These are phyloP conservation scores for Lutjanus argentimaculatus DNA, from an alignment of 2,797 vertebrate species.

Conservation along the genomic window DNA sequence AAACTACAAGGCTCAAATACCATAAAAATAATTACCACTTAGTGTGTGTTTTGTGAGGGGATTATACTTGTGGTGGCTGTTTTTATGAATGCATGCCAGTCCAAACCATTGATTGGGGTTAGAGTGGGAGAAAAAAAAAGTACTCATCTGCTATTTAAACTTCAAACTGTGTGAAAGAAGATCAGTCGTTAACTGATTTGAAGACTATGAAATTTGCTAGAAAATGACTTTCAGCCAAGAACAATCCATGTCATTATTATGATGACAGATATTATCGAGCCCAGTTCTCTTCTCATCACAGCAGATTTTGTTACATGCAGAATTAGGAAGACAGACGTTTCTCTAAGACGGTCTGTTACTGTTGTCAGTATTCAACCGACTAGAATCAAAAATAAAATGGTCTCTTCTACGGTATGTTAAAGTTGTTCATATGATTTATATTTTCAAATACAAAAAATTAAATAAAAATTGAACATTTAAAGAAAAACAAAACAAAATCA, in stretches of 20 bases:
- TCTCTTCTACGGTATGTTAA: background rate
- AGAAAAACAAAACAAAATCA: too few species aligned
- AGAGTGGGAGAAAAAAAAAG: constrained; percentile 5
- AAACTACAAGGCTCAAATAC: background rate
- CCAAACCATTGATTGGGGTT: background rate
- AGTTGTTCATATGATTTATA: background rate
- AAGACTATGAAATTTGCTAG: background rate
- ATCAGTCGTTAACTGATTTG: background rate
- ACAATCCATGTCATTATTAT: background rate
- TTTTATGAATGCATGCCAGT: background rate
- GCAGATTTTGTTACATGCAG: background rate
- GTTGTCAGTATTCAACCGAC: background rate
- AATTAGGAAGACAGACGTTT: background rate
- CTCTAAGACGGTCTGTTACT: background rate
- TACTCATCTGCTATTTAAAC: background rate
- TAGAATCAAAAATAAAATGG: background rate
- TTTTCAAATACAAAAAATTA: background rate
- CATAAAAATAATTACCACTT: background rate
- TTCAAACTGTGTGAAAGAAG: background rate
- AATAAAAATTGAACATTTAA: background rate
- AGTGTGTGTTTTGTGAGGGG: background rate
- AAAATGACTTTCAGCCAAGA: constrained; percentile 10
- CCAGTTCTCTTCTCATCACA: background rate
- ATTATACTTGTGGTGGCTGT: background rate
- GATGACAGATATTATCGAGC: background rate